Evolutionary conservation across 2,797 vertebrate species (phyloP).

Genomic region (Allobates femoralis): DNA sequence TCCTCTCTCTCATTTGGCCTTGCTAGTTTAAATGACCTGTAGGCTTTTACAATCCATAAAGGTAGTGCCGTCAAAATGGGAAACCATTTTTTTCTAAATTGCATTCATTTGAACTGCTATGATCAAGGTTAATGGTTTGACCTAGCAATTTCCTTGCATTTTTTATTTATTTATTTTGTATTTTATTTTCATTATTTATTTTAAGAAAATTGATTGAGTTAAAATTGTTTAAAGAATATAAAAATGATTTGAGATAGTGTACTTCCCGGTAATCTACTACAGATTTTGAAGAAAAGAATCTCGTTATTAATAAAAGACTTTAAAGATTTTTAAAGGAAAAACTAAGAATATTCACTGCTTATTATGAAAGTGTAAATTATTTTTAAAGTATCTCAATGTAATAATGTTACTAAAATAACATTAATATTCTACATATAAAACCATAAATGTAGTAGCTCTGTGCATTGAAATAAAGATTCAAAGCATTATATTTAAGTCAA

Average conservation of each 20-base stretch:
- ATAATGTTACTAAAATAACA: constrained; percentile 30
- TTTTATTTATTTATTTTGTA: constrained; percentile 67
- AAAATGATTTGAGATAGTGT: constrained; percentile 23
- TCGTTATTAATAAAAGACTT: constrained; percentile 11
- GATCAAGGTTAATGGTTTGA: constrained; percentile 66
- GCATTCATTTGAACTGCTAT: constrained; percentile 69
- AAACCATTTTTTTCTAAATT: constrained; percentile 65
- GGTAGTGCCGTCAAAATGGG: constrained; percentile 66
- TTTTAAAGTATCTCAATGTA: constrained; percentile 16
- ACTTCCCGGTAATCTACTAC: not conserved
- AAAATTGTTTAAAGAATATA: constrained; percentile 67
- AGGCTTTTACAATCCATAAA: constrained; percentile 65
- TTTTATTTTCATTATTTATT: constrained; percentile 60
- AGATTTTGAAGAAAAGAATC: constrained; percentile 5
- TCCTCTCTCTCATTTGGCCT: constrained; percentile 64
- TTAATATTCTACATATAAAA: constrained; percentile 15
- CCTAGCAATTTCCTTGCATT: constrained; percentile 66
- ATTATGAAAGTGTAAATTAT: constrained; percentile 26
- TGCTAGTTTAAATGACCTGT: constrained; percentile 69
- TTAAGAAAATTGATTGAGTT: constrained; percentile 67
- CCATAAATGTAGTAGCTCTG: constrained; percentile 23
- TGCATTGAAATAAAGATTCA: constrained; percentile 24
- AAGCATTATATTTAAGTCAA: constrained; percentile 18
- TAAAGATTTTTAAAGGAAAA: not conserved
- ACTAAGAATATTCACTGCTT: constrained; percentile 7